Base-by-base conservation (phyloP, 2,113 vertebrate genomes). In the Sarotherodon lohbergeri region DNA sequence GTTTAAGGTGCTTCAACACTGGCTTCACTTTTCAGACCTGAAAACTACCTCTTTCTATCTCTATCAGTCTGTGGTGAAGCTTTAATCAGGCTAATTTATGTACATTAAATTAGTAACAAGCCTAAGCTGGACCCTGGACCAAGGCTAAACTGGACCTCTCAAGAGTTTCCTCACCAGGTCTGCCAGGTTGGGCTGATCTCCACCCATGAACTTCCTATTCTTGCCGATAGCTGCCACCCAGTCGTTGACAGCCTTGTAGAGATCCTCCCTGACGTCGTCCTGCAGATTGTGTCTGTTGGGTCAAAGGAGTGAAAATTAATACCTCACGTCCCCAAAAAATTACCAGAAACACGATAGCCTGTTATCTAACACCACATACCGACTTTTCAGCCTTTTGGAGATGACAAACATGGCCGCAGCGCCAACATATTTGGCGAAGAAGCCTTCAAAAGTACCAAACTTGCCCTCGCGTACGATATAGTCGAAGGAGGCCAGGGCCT, bases 381-480 rank as follows among this genome's bases (percentile, higher is more conserved):
- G 97, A 84, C 93, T 97, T 88, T 99, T 97, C 57, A 99, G 97
- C 56, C 97, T 96, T 84, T 99, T 99, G 91, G 98, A 95, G 92
- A 99, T 94, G 52, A 99, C 19, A 83, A 96, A 99, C 99, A 99
- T 99, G 91, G 98, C 98, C 0, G 96, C 90, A 0, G 99, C 98
- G 0, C 99, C 99, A 29, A 98, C 9, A 0, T 99, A 99, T 91
- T 99, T 99, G 79, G 99, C 98, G 81, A 98, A 96, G 57, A 98
- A 94, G 0, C 98, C 99, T 90, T 99, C 98, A 66, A 97, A 68
- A 0, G 94, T 57, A 13, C 98, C 96, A 36, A 99, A 99, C 86
- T 99, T 99, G 16, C 99, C 98, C 93, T 99, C 99, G 0, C 96
- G 97, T 4, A 99, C 98, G 1, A 99, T 99, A 97, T 99, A 99